These are phyloP conservation scores for Scatophagus argus DNA, from an alignment of 2,113 vertebrate species.

Conservation along the genomic window DNA sequence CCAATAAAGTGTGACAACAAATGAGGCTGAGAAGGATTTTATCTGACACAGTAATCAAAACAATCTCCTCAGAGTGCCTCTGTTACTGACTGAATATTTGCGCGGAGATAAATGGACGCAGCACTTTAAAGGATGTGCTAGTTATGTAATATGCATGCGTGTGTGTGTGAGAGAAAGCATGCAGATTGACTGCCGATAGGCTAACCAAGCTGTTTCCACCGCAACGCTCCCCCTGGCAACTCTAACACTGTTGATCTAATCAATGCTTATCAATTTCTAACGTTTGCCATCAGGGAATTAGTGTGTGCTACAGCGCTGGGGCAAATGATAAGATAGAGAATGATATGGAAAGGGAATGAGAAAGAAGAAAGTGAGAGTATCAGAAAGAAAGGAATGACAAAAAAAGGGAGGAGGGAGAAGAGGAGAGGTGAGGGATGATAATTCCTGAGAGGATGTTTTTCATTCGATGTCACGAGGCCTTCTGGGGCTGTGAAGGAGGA, in stretches of 20 bases:
- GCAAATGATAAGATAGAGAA: neutral
- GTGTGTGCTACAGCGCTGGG: neutral
- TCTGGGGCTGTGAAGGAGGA: neutral
- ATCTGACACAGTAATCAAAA: constrained; percentile 41
- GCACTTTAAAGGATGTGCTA: constrained; percentile 1
- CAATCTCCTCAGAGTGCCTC: constrained; percentile 20
- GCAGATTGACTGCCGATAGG: constrained; percentile 34
- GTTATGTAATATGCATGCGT: neutral
- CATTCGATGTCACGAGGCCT: neutral
- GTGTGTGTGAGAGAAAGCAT: neutral
- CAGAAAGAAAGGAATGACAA: neutral
- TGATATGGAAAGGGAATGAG: neutral
- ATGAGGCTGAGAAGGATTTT: constrained; percentile 32
- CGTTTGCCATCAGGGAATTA: constrained; percentile 4
- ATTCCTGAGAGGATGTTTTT: neutral
- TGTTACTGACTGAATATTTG: constrained; percentile 23
- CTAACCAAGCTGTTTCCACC: constrained; percentile 54
- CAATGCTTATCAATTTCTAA: constrained; percentile 54
- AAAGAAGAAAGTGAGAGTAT: neutral
- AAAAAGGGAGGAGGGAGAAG: neutral
- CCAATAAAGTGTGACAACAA: constrained; percentile 32
- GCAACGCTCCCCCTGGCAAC: constrained; percentile 62
- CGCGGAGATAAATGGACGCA: constrained; percentile 25
- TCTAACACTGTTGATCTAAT: constrained; percentile 36
- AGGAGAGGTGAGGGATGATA: neutral